Base-by-base conservation (phyloP, 1,140 invertebrate genomes). In the Drosophila ogumai region DNA sequence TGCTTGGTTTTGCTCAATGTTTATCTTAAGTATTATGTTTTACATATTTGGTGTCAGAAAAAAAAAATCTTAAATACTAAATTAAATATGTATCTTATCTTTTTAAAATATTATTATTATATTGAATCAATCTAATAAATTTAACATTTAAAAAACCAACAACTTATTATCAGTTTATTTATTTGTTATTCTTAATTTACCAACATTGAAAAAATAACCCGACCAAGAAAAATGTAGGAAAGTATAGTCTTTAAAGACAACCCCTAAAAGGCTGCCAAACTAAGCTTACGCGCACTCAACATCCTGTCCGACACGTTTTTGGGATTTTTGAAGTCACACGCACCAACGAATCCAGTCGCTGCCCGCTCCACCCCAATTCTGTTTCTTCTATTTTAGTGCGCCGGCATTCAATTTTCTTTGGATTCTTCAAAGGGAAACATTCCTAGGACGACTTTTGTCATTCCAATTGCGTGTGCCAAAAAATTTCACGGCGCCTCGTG, bases 291-390 rank as follows among this genome's bases (percentile, higher is more conserved):
- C 64, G 75, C 73, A 75, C 75, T 91, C 78, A 91, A 79, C 87
- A 91, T 91, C 74, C 80, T 68, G 87, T 66, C 78, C 66, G 87
- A 81, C 87, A 91, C 87, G 87, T 91, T 91, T 91, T 88, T 84
- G 65, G 88, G 87, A 91, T 91, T 91, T 90, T 88, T 91, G 79
- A 87, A 91, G 87, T 84, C 86, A 90, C 78, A 90, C 81, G 86
- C 85, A 81, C 65, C 85, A 90, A 79, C 60, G 66, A 71, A 54
- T 60, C 58, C 47, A 44, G 43, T 52, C 60, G 13, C 13, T 40
- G 52, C 19, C 61, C 31, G 19, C 38, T 41, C 34, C 72, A 67
- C 41, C 73, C 38, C 50, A 49, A 66, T 46, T 34, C 17, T 19
- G 44, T 43, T 49, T 17, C 55, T 56, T 50, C 31, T 73, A 54